These are phyloP conservation scores for Hemitrygon akajei DNA, from an alignment of 2,797 vertebrate genomes.

Conservation along the genomic window DNA sequence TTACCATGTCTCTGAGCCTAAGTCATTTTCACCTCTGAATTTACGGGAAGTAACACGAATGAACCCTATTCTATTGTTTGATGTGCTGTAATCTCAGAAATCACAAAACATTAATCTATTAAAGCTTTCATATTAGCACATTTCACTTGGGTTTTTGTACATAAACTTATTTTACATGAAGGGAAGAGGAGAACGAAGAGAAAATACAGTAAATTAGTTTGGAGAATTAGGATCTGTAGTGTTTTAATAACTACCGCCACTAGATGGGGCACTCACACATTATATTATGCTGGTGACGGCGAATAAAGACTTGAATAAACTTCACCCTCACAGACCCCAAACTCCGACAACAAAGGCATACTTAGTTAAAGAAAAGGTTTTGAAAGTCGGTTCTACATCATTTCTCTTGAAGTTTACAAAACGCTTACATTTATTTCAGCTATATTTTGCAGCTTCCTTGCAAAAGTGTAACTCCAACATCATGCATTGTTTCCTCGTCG, in stretches of 20 bases:
- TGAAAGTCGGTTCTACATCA: not conserved
- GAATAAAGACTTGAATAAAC: not conserved
- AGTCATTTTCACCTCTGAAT: too few relatives aligned
- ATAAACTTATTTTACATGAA: not conserved
- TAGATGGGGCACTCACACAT: slow-evolving; percentile 21
- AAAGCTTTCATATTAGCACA: not conserved
- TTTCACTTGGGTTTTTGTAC: not conserved
- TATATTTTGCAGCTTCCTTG: not conserved
- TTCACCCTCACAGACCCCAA: too few relatives aligned
- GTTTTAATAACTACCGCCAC: not conserved
- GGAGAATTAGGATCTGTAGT: not conserved
- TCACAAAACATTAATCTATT: not conserved
- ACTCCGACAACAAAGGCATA: not conserved
- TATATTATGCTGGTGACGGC: not conserved
- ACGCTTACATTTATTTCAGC: not conserved
- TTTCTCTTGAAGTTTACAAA: not conserved
- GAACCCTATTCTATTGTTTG: not conserved
- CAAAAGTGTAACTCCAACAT: not conserved
- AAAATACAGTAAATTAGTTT: not conserved
- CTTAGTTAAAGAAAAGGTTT: not conserved
- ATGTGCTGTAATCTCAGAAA: not conserved
- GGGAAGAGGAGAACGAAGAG: too few relatives aligned
- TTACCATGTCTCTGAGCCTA: not conserved
- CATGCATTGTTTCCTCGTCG: not conserved
- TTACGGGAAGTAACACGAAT: not conserved